Base-by-base conservation (phyloP, 2,888 invertebrate genomes). In the Lasioglossum pauxillum region DNA sequence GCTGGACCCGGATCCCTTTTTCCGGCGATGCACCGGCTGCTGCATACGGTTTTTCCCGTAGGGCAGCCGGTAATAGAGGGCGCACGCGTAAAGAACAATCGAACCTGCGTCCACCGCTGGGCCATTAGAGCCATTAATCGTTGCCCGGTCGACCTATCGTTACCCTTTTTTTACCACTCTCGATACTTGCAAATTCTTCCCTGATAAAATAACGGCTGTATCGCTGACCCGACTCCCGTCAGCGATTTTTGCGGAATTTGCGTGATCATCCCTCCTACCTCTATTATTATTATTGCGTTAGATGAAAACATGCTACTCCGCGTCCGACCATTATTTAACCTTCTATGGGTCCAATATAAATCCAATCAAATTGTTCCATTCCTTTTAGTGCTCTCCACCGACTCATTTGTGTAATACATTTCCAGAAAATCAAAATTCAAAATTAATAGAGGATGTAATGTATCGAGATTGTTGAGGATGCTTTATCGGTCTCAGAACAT, bases 81-180 rank as follows among this genome's bases (percentile, higher is more conserved):
- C 53, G 53, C 72, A 60, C 74, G 60, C 23, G 64, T 35, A 67
- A 77, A 84, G 82, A 77, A 77, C 81, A 84, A 81, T 82, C 73
- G 76, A 23, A 64, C 53, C 44, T 16, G 72, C 60, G 46, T 75
- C 64, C 49, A 46, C 46, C 67, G 46, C 73, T 44, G 67, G 4
- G 67, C 67, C 73, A 67, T 82, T 79, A 74, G 53, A 74, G 67
- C 72, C 49, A 72, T 81, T 83, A 83, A 83, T 67, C 23, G 35
- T 35, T 35, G 35, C 35, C 35, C 35, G 67, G 31, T 31, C 60
- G 60, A 31, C 60, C 60, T 35, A 19, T 67, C 67, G 67, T 67
- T 35, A 23, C 35, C 67, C 67, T 35, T 67, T 35, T 67, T 35
- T 27, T 14, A 27, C 16, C 35, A 35, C 31, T 19, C 67, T 3